Percentiles rank a stretch among this genome's conserved stretches.
Evolutionary conservation across 2,797 vertebrate species (phyloP).

Genomic region (Avahi laniger): DNA sequence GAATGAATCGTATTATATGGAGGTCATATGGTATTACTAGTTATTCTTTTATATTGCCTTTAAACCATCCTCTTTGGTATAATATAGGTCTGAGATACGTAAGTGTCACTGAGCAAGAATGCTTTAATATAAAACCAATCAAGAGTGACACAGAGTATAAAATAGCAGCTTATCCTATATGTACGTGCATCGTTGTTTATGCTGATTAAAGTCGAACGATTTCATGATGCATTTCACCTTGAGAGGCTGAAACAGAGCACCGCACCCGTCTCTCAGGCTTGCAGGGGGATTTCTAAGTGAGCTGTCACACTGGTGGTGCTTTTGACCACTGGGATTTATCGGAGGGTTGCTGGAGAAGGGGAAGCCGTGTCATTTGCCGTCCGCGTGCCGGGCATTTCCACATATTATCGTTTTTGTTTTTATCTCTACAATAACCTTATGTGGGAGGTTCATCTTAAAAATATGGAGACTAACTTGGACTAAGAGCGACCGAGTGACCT

Average conservation of each 20-base stretch:
- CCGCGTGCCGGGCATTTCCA: background rate
- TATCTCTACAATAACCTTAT: rapidly evolving
- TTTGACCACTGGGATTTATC: background rate
- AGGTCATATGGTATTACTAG: background rate
- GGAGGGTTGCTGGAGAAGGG: background rate
- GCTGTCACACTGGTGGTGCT: background rate
- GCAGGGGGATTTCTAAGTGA: rapidly evolving
- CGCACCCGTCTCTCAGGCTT: rapidly evolving
- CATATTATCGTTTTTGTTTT: background rate
- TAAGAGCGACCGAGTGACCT: rapidly evolving
- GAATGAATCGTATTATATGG: background rate
- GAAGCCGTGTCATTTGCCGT: background rate
- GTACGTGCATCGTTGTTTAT: rapidly evolving
- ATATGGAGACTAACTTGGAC: background rate
- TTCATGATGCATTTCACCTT: background rate
- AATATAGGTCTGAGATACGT: background rate
- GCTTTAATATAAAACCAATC: background rate
- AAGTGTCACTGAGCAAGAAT: background rate
- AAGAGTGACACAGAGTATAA: rapidly evolving
- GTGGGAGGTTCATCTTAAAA: background rate
- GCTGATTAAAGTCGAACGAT: too few species aligned
- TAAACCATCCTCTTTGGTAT: background rate
- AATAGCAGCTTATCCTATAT: rapidly evolving
- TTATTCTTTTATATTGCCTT: background rate
- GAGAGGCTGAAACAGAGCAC: background rate